Base-by-base conservation (phyloP, 2,113 vertebrate species). In the Empidonax traillii region DNA sequence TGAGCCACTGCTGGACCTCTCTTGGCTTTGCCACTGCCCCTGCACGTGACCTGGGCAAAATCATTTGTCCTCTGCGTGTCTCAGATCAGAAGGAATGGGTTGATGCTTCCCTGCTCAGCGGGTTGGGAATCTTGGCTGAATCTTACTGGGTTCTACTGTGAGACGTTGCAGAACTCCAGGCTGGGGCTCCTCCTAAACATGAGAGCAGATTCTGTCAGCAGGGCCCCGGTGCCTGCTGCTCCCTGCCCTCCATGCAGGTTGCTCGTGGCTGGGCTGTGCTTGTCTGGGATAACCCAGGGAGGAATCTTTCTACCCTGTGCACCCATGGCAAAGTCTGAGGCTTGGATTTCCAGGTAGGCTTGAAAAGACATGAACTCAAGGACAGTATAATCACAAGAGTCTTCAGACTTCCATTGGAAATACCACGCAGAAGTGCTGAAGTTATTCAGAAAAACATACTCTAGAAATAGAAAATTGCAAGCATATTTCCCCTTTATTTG, bases 401-500 rank as follows among this genome's bases (percentile, higher is more conserved):
- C 59, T 44, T 69, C 58, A 72, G 39, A 24, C 28, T 68, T 41
- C 12, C 2, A 5, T 23, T 87, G 44, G 53, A 85, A 93, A 79
- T n/a, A 46, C 28, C 74, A 93, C 44, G 73, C 76, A 90, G 31
- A 94, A 92, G 55, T 37, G 44, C 33, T 77, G 66, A 87, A 80
- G 87, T 15, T 74, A 31, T 73, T 91, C 77, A 63, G 82, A 49
- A 89, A 88, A 93, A 66, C 83, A 65, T 58, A 6, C 28, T 39
- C 30, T 75, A 89, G 86, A 80, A 93, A 80, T 8, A 89, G 44
- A 88, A 84, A 81, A 93, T 85, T 58, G 66, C 51, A 65, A 90
- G 56, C 88, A 62, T 96, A 85, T 96, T 95, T 56, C 80, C 21
- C 10, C 35, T 90, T 89, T 77, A 78, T 92, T 96, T 96, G 90